These are phyloP conservation scores for Scaptomyza pallida DNA, from an alignment of 1,140 invertebrate species.

Conservation along the genomic window DNA sequence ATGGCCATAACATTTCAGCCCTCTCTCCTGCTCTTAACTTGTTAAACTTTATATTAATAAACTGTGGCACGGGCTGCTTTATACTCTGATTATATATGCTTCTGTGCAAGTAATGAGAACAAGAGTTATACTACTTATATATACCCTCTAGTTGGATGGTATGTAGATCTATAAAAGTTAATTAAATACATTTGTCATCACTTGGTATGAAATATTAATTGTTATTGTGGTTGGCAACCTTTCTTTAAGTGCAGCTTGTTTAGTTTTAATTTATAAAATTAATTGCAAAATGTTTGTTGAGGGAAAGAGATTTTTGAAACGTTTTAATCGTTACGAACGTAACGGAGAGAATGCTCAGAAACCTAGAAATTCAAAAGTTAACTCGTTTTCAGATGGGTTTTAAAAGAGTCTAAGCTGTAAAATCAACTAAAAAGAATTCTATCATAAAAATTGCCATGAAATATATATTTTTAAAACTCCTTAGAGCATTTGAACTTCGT, in stretches of 20 bases:
- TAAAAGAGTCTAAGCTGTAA: too few species aligned
- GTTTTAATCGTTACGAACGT: too few species aligned
- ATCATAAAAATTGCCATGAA: too few species aligned
- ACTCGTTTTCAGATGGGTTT: too few species aligned
- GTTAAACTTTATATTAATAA: constrained; percentile 71
- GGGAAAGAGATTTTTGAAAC: too few species aligned
- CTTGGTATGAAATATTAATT: not conserved
- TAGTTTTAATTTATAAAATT: not conserved
- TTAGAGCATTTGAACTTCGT: not conserved
- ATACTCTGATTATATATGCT: constrained; percentile 45
- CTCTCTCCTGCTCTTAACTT: constrained; percentile 7
- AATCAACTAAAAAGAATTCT: too few species aligned
- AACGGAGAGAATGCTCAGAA: too few species aligned
- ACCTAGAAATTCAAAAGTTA: too few species aligned
- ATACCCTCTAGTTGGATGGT: not conserved
- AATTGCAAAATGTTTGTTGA: too few species aligned
- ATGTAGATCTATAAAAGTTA: not conserved
- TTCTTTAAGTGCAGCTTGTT: not conserved
- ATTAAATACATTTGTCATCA: too few species aligned
- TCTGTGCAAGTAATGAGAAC: not conserved
- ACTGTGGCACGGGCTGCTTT: constrained; percentile 53
- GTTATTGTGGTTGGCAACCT: not conserved
- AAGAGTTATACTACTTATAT: constrained; percentile 1
- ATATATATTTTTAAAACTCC: not conserved
- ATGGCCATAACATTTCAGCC: not conserved